Base-by-base conservation (phyloP, 1,140 invertebrate species). In the Mesaphorura yosii region DNA sequence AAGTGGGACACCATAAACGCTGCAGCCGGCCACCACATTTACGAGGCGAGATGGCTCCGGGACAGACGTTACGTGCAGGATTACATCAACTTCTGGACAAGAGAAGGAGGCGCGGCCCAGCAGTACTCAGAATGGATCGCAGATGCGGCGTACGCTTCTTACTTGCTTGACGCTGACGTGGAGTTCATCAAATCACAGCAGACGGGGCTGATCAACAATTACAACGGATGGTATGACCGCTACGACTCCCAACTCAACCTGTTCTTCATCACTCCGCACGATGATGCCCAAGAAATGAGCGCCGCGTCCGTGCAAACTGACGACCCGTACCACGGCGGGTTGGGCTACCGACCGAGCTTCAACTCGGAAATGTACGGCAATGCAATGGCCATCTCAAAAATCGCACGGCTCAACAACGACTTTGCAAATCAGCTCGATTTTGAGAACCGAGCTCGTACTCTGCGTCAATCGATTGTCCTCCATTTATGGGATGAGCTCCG, bases 111-210 rank as follows among this genome's bases (percentile, higher is more conserved):
- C 17, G 48, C 22, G 46, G 44, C 28, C 19, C 20, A 57, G 23
- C 46, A 52, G n/a, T 61, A 61, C 25, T 57, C 59, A 27, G 59
- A 61, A 55, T 61, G 59, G 59, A 61, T 61, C 3, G 59, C 59
- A 1, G 51, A 54, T 22, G 51, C 59, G 22, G 45, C 59, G 0
- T 61, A 40, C 26, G 28, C 53, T 2, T 12, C 51, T 5, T 61
- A 37, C 28, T 38, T 61, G 12, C 27, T 61, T 2, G 28, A 49
- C n/a, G 48, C 31, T 26, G 55, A 61, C 41, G 5, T 34, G 10
- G 55, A 57, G 20, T 61, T 57, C 25, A 57, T 61, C 7, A 48
- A 48, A 48, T 57, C 59, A 26, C 59, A 57, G 20, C 49, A 29
- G 25, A 15, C 22, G 19, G 47, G 51, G 12, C 29, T 61, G 7